Percentiles rank a stretch among this genome's conserved stretches.
phyloP scores from a whole-genome alignment of 2,797 vertebrate genomes.

The Cichlasoma orientale region DNA sequence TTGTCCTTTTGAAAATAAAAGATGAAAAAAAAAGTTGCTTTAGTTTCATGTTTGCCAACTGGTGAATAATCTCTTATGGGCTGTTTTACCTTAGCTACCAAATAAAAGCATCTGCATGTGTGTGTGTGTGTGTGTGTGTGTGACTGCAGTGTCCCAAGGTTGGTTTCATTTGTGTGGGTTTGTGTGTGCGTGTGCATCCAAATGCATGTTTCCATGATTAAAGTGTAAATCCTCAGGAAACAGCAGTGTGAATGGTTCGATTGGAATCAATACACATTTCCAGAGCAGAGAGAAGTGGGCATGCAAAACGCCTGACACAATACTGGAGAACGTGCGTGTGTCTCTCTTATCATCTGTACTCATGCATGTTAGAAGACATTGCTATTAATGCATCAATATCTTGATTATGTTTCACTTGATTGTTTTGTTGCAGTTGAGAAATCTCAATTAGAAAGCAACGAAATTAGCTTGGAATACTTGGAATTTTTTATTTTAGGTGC shows the following conservation, averaged over 20 bases:
- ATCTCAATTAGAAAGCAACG: neutral
- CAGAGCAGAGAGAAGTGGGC: slow-evolving; percentile 14
- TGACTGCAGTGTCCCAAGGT: too few species aligned
- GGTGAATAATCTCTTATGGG: neutral
- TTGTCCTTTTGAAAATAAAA: neutral
- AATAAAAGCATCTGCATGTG: neutral
- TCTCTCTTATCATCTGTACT: neutral
- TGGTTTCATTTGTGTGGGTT: too few species aligned
- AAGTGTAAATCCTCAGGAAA: slow-evolving; percentile 47
- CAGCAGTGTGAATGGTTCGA: neutral
- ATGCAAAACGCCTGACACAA: neutral
- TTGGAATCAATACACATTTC: slow-evolving; percentile 33
- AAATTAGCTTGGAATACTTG: neutral
- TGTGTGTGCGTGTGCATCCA: neutral
- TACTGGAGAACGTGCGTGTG: neutral
- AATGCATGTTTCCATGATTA: slow-evolving; percentile 46
- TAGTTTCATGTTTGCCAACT: neutral
- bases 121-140: neutral
- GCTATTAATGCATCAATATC: neutral
- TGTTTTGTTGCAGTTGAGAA: neutral
- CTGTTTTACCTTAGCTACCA: neutral
- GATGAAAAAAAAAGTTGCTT: neutral
- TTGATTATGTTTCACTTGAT: neutral
- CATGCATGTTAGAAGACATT: neutral
- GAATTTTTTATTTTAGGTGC: neutral